Base-by-base conservation (phyloP, 2,797 vertebrate genomes). In the Catharus ustulatus region DNA sequence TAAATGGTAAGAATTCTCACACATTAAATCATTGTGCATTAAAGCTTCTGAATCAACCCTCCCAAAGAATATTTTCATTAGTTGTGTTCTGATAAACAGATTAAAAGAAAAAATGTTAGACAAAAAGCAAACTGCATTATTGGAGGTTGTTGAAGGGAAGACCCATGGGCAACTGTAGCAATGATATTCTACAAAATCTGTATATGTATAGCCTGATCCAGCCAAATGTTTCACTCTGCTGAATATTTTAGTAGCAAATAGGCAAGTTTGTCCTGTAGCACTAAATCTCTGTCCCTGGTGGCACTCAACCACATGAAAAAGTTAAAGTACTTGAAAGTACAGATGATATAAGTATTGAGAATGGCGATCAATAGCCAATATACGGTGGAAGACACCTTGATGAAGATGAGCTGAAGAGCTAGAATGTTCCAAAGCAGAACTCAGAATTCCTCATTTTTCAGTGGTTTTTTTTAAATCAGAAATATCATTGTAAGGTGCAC, bases 161-260 rank as follows among this genome's bases (percentile, higher is more conserved):
- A 66, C 22, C 12, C 0, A 0, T 2, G 10, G 54, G 42, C 29
- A 69, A 40, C 29, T 59, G 45, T 3, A 43, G 32, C 46, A 68
- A 30, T 57, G 68, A 36, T 2, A 29, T 26, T 32, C 12, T 15
- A 54, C 20, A 40, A 30, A 40, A 3, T 58, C 27, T 16, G 7
- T 18, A 57, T 21, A 7, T 26, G 30, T 6, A 36, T 14, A 46
- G 8, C 38, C 29, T 54, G 51, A 90, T 57, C 20, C 24, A 62
- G 59, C 3, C 51, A 75, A 81, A 57, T 19, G 11, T 36, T 81
- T 23, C 42, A 52, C 24, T 48, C 32, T 42, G 40, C 38, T 71
- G 32, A 80, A 67, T 67, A 74, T 23, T 87, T 61, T n/a, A 42
- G 52, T 12, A 74, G 34, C 49, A 19, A 85, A 77, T 3, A 73